phyloP scores from a whole-genome alignment of 1,140 invertebrate species.

The Tetramorium alpestre region DNA sequence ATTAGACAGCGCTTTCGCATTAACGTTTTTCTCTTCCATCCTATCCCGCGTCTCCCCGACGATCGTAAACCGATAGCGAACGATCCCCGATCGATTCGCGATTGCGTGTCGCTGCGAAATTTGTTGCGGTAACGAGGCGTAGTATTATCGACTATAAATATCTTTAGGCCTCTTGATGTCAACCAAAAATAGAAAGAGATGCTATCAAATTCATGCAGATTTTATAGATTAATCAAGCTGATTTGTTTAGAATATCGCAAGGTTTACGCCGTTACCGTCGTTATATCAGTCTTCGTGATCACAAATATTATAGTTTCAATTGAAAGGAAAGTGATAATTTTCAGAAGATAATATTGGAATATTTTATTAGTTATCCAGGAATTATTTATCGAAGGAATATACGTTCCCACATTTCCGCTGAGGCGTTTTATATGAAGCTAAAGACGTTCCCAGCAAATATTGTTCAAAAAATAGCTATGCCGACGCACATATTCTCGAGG shows the following conservation, averaged over 20 bases:
- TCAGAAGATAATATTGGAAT: background rate
- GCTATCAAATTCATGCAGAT: background rate
- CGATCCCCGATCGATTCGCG: background rate
- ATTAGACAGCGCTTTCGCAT: slow-evolving; percentile 59
- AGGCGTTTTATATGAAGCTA: background rate
- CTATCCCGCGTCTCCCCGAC: background rate
- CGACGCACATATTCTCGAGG: background rate
- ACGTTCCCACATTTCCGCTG: background rate
- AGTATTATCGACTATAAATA: slow-evolving; percentile 37
- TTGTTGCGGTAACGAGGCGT: slow-evolving; percentile 32
- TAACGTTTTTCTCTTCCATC: slow-evolving; percentile 35
- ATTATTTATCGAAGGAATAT: background rate
- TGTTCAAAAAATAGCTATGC: slow-evolving; percentile 4
- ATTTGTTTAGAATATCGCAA: background rate
- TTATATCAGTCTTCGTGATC: background rate
- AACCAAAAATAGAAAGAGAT: background rate
- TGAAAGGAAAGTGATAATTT: background rate
- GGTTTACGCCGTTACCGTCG: background rate
- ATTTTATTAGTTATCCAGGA: too few relatives aligned
- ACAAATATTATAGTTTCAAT: background rate
- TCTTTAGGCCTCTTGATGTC: background rate
- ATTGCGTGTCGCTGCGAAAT: slow-evolving; percentile 22
- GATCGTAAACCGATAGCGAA: slow-evolving; percentile 42
- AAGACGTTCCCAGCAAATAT: background rate
- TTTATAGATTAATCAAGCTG: background rate